Conservation (phyloP, 2,888 invertebrate species). For the Oasisia sp. region DNA sequence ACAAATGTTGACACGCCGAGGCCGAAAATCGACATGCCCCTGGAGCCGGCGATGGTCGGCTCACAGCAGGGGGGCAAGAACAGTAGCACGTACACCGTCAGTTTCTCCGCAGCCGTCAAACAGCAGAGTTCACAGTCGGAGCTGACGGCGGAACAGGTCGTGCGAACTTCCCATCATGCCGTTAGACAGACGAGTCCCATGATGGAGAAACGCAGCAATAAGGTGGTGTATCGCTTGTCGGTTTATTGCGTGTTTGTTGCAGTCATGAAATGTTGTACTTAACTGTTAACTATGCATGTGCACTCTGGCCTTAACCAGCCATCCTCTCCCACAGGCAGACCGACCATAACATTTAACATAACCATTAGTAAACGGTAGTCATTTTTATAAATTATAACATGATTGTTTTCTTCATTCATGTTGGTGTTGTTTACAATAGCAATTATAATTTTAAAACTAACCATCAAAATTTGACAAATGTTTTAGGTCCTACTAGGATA, state of each 20-base stretch:
- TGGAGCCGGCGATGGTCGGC: background rate
- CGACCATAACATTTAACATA: too few species aligned
- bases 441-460: too few species aligned
- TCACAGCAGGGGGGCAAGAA: background rate
- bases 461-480: too few species aligned
- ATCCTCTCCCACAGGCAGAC: too few species aligned
- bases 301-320: too few species aligned
- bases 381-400: too few species aligned
- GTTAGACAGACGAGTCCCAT: background rate
- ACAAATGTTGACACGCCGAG: slow-evolving; percentile 14
- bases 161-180: background rate
- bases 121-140: background rate
- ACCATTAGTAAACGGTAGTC: too few species aligned
- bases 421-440: too few species aligned
- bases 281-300: background rate
- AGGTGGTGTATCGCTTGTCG: background rate
- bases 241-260: background rate
- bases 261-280: background rate
- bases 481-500: too few species aligned
- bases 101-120: background rate
- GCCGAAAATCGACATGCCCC: slow-evolving; percentile 22
- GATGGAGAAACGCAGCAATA: slow-evolving; percentile 6
- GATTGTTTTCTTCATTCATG: too few species aligned
- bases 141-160: background rate
- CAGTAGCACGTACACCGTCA: background rate